Conservation (phyloP, 2,797 vertebrate species). For the Sebastolobus altivelis region DNA sequence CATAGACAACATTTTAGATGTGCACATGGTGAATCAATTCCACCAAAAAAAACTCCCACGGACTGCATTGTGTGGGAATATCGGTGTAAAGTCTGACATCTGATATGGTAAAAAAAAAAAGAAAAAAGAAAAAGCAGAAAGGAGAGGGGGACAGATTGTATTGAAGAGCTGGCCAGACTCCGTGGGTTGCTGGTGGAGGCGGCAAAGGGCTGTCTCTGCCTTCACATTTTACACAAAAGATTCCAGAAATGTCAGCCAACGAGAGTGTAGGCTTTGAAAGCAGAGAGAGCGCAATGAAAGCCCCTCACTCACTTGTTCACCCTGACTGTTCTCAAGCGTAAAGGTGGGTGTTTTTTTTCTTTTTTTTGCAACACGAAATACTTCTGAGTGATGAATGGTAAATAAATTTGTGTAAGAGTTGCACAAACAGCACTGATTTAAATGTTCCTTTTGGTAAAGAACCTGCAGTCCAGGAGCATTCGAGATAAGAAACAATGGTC, state of each 20-base stretch:
- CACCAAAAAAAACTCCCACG: slow-evolving; percentile 18
- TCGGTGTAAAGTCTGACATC: slow-evolving; percentile 63
- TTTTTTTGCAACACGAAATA: slow-evolving; percentile 12
- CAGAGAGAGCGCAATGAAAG: slow-evolving; percentile 65
- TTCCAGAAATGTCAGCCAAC: slow-evolving; percentile 77
- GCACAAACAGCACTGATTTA: slow-evolving; percentile 25
- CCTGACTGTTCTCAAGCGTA: slow-evolving; percentile 31
- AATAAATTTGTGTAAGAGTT: slow-evolving; percentile 25
- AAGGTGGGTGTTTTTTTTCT: slow-evolving; percentile 20
- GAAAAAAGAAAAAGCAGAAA: slow-evolving; percentile 22
- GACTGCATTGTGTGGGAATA: slow-evolving; percentile 56
- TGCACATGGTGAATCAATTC: slow-evolving; percentile 32
- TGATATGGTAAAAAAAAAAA: slow-evolving; percentile 45
- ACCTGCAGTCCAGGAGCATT: slow-evolving; percentile 33
- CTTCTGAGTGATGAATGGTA: slow-evolving; percentile 43
- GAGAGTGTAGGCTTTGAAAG: slow-evolving; percentile 71
- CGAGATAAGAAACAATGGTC: slow-evolving; percentile 48
- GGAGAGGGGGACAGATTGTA: slow-evolving; percentile 41
- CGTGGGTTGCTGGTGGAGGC: slow-evolving; percentile 70
- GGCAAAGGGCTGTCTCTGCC: slow-evolving; percentile 72
- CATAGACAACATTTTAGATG: slow-evolving; percentile 21
- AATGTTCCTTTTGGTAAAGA: slow-evolving; percentile 40
- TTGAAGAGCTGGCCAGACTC: slow-evolving; percentile 71
- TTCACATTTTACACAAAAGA: slow-evolving; percentile 79
- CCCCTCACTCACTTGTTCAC: slow-evolving; percentile 56